Conservation (phyloP, 2,113 vertebrate genomes). For the Emydocephalus ijimae region DNA sequence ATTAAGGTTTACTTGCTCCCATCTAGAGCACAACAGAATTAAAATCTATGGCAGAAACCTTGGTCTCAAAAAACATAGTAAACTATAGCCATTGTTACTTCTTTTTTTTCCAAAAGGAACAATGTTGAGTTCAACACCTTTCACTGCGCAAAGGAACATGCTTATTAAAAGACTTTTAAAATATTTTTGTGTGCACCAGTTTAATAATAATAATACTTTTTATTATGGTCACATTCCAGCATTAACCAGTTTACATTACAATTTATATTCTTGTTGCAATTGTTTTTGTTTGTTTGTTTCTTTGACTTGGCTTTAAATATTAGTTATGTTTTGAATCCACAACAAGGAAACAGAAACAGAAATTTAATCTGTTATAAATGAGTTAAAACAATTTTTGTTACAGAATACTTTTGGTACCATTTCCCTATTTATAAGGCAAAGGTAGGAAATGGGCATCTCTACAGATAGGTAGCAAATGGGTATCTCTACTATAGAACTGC, state of each 20-base stretch:
- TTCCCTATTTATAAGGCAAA: not conserved
- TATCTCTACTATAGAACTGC: not conserved
- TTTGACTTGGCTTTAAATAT: not conserved
- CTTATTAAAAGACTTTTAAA: not conserved
- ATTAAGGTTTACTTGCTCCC: not conserved
- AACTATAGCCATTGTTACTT: not conserved
- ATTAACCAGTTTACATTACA: not conserved
- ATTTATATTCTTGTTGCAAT: not conserved
- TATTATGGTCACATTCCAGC: not conserved
- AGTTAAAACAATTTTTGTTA: not conserved
- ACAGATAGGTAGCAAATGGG: not conserved
- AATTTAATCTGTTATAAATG: not conserved
- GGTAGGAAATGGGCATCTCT: not conserved
- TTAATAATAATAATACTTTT: not conserved
- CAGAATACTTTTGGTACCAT: not conserved
- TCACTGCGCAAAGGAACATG: not conserved
- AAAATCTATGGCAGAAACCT: not conserved
- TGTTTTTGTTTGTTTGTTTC: not conserved
- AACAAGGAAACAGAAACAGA: not conserved
- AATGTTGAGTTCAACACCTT: not conserved
- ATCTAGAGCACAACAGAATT: not conserved
- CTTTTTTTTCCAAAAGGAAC: not conserved
- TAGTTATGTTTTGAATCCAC: not conserved
- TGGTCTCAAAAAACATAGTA: not conserved
- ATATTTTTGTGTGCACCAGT: not conserved